A percentile compares a stretch with the other conserved stretches of the same genome.
phyloP scores from a whole-genome alignment of 2,888 invertebrate species.

The Xylocampa areola region DNA sequence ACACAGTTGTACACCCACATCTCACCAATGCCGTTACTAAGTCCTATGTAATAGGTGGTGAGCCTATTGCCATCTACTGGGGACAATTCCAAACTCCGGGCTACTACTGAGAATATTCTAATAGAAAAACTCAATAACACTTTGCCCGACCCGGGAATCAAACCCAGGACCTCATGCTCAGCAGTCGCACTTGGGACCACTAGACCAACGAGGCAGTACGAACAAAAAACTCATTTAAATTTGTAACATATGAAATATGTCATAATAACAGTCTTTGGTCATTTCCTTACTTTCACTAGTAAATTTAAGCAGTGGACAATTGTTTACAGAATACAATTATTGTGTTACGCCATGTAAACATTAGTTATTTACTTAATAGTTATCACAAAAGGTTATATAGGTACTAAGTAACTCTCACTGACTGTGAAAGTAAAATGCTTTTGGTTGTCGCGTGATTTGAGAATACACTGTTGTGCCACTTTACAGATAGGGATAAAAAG shows the following conservation, averaged over 20 bases:
- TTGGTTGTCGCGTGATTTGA: conserved; percentile 17
- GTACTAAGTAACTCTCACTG: conserved; percentile 34
- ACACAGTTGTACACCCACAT: no score
- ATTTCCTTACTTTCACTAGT: conserved; percentile 41
- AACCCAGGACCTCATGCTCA: no score
- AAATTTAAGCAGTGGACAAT: conserved; percentile 24
- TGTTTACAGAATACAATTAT: conserved; percentile 18
- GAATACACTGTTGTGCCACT: conserved; percentile 5
- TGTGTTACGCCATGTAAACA: conserved; percentile 16
- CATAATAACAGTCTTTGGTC: conserved; percentile 19
- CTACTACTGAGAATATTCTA: no score
- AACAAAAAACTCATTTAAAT: conserved; percentile 10
- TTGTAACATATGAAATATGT: conserved; percentile 27
- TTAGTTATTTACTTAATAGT: neutral
- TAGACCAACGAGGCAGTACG: no score
- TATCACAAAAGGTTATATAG: conserved; percentile 35
- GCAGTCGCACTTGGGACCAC: no score
- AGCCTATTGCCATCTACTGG: no score
- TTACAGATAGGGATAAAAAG: neutral
- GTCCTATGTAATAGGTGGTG: no score
- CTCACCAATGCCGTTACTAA: no score
- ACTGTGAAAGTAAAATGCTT: conserved; percentile 27
- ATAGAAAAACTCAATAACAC: no score
- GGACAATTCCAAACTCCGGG: no score
- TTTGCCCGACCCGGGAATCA: no score